Base-by-base conservation (phyloP, 2,113 vertebrate genomes). In the Notothenia coriiceps region DNA sequence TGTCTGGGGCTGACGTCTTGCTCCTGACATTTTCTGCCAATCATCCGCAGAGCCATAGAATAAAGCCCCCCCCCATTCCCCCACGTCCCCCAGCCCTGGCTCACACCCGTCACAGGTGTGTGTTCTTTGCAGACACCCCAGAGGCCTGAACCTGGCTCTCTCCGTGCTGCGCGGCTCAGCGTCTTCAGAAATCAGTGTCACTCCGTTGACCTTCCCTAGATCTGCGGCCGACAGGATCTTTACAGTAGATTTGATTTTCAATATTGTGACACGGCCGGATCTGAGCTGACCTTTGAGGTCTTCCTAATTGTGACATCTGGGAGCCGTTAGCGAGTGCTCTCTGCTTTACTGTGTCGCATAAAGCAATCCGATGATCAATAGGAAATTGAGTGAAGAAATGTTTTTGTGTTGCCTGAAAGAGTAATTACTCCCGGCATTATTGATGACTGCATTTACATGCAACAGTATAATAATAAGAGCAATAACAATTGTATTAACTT, bases 191-290 rank as follows among this genome's bases (percentile, higher is more conserved):
- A 68, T 65, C 84, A 2, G 60, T 44, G 59, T 82, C 78, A 68
- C 82, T 66, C 1, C 0, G 15, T n/a, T 75, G 86, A 90, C 86
- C 88, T 89, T 91, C 75, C 80, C 80, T 79, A 3, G 68, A 83
- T 80, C 88, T 77, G 63, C 18, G 29, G 43, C 54, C 2, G 72
- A 33, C 25, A 10, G 18, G 67, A 92, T 90, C 87, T 83, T 92
- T 90, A 87, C 82, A 75, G 59, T 76, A 67, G 66, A 78, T 92
- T 94, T 92, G 93, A 94, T 94, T 94, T 93, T 91, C 92, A 92
- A 93, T 93, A 91, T 69, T 20, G 43, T 66, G 47, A 67, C 77
- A 10, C 10, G 29, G 71, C 33, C 69, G 1, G 77, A 84, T 87
- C 80, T 55, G 70, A 68, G 62, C 60, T 88, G 89, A 94, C 92